Evolutionary conservation across 2,797 vertebrate genomes (phyloP), one percentile per base, ranked within the genome.

Genomic region (Gambusia yucatana): DNA sequence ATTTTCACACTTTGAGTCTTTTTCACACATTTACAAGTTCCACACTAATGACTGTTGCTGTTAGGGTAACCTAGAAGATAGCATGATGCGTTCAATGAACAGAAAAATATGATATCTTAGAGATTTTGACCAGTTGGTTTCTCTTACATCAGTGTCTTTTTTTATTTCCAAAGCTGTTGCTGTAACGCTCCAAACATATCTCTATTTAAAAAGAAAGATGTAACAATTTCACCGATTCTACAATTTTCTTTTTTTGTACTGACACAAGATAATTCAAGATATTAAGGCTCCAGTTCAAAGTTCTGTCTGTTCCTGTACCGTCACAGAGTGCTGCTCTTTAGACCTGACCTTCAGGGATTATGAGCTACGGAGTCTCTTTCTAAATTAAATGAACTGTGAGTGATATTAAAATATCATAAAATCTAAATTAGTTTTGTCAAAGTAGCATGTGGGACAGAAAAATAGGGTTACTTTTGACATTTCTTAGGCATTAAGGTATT

Each of bases 301-400:
- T 59, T 65, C 84, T 72, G 77, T 75, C 81, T 74, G 52, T 36
- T 78, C 55, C 73, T 80, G 55, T 74, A 77, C 28, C 70, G 0
- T 85, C 81, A 81, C 69, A 28, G 76, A 77, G 3, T 1, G 78
- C 81, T 28, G 47, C 57, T 86, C 85, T 82, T 87, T 81, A 84
- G 77, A 81, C 76, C 72, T 75, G 82, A 84, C 87, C 78, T 16
- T 9, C 72, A 14, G 74, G 7, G 76, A 77, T 73, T 28, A 25
- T 81, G 43, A 41, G 76, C 65, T 50, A 0, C 11, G 39, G 52
- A 47, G 52, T 11, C 63, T 61, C 70, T 77, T 28, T 73, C 30
- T 76, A 57, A 43, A 72, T 44, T 22, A 59, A 46, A 65, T 0
- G 25, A 47, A 3, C 75, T 25, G 14, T 1, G 73, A 72, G 75